Conservation (phyloP, 2,113 vertebrate genomes). For the Alethe castanea region DNA sequence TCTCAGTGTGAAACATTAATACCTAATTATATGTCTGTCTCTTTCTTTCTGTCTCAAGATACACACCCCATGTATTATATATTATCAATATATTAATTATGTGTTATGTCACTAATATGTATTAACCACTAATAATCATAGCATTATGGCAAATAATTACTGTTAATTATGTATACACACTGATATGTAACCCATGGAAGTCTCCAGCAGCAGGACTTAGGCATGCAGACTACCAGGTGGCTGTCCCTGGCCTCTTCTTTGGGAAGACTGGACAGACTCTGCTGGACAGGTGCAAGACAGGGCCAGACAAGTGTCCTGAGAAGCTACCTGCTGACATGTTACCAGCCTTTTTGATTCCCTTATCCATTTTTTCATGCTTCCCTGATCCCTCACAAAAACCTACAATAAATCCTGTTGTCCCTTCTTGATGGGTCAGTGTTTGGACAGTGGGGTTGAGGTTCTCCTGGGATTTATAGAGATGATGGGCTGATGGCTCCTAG, state of each 20-base stretch:
- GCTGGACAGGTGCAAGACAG: not conserved
- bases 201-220: not conserved
- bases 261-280: not conserved
- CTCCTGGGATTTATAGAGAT: not conserved
- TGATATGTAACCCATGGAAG: fast-evolving
- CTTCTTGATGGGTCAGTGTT: not conserved
- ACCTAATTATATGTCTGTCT: not conserved
- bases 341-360: not conserved
- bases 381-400: fast-evolving
- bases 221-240: not conserved
- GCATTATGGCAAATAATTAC: not conserved
- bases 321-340: not conserved
- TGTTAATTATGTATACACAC: not conserved
- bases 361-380: not conserved
- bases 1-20: not conserved
- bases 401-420: not conserved
- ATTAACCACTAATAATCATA: not conserved
- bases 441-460: not conserved
- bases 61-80: not conserved
- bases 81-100: not conserved
- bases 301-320: not conserved
- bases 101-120: not conserved
- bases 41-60: too few relatives aligned
- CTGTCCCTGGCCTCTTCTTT: not conserved
- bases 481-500: not conserved